Evolutionary conservation across 2,888 invertebrate species (phyloP), one percentile per base, ranked within the genome.

Genomic region (Ecdyonurus torrentis): DNA sequence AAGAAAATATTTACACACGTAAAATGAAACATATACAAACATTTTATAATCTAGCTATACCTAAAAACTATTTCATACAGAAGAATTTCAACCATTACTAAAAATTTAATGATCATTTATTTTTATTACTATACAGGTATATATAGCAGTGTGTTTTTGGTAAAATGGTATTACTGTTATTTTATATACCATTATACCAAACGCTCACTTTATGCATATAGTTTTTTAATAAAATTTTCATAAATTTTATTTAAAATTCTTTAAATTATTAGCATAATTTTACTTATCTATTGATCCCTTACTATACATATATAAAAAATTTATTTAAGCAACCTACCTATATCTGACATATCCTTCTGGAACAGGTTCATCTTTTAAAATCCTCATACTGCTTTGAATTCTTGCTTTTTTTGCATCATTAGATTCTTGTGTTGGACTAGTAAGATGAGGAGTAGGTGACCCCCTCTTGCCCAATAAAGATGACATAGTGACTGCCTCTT

Each of bases 301-400:
- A n/a, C n/a, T n/a, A n/a, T n/a, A n/a, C n/a, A n/a, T n/a, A n/a
- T n/a, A n/a, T n/a, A n/a, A n/a, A n/a, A n/a, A n/a, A n/a, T n/a
- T n/a, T n/a, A n/a, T n/a, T n/a, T n/a, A n/a, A n/a, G n/a, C n/a
- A 18, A 71, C 68, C 67, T 69, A 79, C 69, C 91, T 81, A 75
- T 91, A 94, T 67, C 93, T 80, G 1, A 91, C 78, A 72, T 93
- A 94, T 0, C 93, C 93, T 63, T 87, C 87, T 2, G 93, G 93
- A 15, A 92, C 91, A 0, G 91, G 91, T 70, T 92, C 92, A 69
- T 92, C 92, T 70, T 92, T 91, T 67, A 91, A 76, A 69, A 90
- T 85, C 24, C 87, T 77, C 85, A 89, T 86, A 66, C 82, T 81
- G 67, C 79, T 81, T 70, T 83, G 83, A 61, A 83, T 78, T 62